Conservation (phyloP, 2,113 vertebrate genomes). For the Xiphophorus maculatus region DNA sequence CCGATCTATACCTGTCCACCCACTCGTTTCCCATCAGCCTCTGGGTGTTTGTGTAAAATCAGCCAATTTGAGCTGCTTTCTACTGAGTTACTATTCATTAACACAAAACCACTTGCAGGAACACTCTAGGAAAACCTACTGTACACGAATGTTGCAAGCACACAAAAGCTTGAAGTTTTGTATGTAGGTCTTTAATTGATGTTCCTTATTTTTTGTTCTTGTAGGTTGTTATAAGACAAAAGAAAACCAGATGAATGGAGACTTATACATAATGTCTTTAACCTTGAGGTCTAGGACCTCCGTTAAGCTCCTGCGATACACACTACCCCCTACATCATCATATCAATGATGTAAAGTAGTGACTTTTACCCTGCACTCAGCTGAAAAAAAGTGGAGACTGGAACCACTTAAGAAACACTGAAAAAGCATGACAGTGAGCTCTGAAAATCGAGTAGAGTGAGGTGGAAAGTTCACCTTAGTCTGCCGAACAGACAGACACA, state of each 20-base stretch:
- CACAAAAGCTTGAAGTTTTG: constrained; percentile 18
- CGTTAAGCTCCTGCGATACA: not conserved
- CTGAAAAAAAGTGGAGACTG: constrained; percentile 20
- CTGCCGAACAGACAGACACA: constrained; percentile 24
- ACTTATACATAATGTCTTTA: constrained; percentile 15
- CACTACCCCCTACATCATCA: not conserved
- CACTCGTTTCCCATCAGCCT: constrained; percentile 70
- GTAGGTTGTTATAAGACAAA: constrained; percentile 8
- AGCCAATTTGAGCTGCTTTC: constrained; percentile 34
- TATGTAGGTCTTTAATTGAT: not conserved
- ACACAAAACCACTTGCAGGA: constrained; percentile 13
- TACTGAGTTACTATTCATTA: constrained; percentile 26
- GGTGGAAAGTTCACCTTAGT: constrained; percentile 45
- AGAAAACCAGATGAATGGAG: constrained; percentile 1
- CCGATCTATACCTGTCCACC: constrained; percentile 70
- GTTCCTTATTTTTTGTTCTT: constrained; percentile 9
- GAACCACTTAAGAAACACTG: constrained; percentile 43
- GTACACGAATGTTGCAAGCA: constrained; percentile 21
- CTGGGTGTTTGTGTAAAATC: constrained; percentile 58
- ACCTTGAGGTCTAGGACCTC: constrained; percentile 4
- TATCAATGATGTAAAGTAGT: not conserved
- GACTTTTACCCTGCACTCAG: constrained; percentile 2
- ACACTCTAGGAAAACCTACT: not conserved
- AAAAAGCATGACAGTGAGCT: constrained; percentile 27
- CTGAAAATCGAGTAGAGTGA: constrained; percentile 34